A percentile compares a stretch with the other conserved stretches of the same genome.
These are phyloP conservation scores for Drosophila fungiperda DNA, from an alignment of 2,888 invertebrate species.

Conservation along the genomic window DNA sequence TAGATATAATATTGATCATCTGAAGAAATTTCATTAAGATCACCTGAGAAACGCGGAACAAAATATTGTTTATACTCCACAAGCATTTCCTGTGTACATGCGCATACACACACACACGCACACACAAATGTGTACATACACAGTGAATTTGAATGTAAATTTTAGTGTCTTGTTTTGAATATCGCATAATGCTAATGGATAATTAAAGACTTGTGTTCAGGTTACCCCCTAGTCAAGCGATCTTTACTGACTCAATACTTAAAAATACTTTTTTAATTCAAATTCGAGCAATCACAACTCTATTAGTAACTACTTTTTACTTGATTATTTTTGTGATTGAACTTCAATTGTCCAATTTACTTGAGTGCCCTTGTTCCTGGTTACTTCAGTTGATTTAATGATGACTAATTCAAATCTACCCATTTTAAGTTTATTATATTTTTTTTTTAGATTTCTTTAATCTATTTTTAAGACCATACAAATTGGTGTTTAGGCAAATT, in stretches of 20 bases:
- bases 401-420: not conserved
- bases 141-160: not conserved
- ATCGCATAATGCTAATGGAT: not conserved
- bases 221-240: not conserved
- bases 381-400: not conserved
- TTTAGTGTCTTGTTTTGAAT: not conserved
- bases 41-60: not conserved
- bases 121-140: not conserved
- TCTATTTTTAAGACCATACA: not conserved
- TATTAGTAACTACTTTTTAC: not conserved
- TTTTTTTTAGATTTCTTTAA: not conserved
- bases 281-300: not conserved
- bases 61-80: not conserved
- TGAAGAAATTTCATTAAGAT: not conserved
- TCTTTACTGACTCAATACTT: not conserved
- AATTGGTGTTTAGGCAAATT: constrained; percentile 1
- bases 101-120: not conserved
- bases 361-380: not conserved
- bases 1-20: not conserved
- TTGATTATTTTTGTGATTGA: not conserved
- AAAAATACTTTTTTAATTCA: not conserved
- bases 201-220: not conserved
- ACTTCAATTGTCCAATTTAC: not conserved
- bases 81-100: not conserved
- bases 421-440: not conserved